Evolutionary conservation across 2,888 invertebrate genomes (phyloP), one percentile per base, ranked within the genome.

Genomic region (Drosophila tripunctata): DNA sequence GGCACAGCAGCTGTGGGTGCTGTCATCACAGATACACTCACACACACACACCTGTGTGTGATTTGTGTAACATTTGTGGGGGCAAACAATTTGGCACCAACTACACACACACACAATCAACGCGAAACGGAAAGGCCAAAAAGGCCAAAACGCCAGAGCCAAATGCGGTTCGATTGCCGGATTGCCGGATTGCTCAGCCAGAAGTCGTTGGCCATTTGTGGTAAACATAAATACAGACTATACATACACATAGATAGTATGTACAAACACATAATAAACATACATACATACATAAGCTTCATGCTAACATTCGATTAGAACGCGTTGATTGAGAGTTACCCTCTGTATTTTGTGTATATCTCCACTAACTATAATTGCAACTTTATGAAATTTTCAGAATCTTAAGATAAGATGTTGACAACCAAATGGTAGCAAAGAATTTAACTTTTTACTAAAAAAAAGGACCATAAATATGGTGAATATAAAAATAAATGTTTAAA

Each of bases 71-170:
- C 66, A 73, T 78, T 80, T 78, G 80, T 76, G 84, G 81, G 81
- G 84, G 85, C 78, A 84, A 81, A 60, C 62, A 74, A 74, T 81
- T 81, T 81, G 84, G 81, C 64, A 78, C 61, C 63, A 81, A 76
- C 69, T 58, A 67, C 57, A 60, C 27, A 67, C 51, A 67, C 57
- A 60, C 27, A 67, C 51, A 76, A 66, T 71, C 65, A 78, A 75
- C 55, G 48, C 56, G 56, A 31, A 79, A 64, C 82, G 85, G 85
- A 84, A 81, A 81, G 84, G 78, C 81, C 78, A 78, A 81, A 84
- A 81, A 81, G 84, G 78, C 81, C 78, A 78, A 81, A 83, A 80
- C 62, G 76, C 63, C 55, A 65, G 38, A 57, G 30, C 84, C 81
- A 81, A 81, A 84, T 68, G 81, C 58, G 83, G 80, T 40, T 48